Evolutionary conservation across 2,888 invertebrate genomes (phyloP).

Genomic region (Lithophane ornitopus): DNA sequence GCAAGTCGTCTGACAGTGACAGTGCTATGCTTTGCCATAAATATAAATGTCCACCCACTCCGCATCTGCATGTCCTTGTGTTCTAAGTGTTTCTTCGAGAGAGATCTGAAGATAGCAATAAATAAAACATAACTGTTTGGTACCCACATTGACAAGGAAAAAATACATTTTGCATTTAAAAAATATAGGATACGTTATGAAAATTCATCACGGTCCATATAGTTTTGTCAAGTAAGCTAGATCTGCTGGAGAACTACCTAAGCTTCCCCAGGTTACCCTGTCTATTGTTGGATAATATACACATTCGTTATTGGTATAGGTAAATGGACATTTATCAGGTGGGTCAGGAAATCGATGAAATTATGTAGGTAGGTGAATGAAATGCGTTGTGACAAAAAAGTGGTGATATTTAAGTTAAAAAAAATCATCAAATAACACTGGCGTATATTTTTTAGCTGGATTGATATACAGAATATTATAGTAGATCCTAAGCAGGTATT

Average conservation of each 20-base stretch:
- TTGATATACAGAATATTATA: constrained; percentile 1
- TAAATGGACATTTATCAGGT: background rate
- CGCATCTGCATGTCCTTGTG: constrained; percentile 3
- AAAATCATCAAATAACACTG: background rate
- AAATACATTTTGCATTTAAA: background rate
- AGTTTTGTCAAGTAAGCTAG: background rate
- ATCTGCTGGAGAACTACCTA: background rate
- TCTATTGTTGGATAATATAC: background rate
- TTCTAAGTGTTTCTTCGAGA: constrained; percentile 10
- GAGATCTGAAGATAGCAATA: background rate
- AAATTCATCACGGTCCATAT: background rate
- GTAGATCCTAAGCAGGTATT: background rate
- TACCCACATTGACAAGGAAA: background rate
- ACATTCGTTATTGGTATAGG: background rate
- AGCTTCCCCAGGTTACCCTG: background rate
- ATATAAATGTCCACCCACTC: constrained; percentile 10
- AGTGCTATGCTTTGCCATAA: constrained; percentile 3
- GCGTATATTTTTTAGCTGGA: background rate
- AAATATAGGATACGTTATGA: background rate
- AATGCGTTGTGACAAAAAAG: background rate
- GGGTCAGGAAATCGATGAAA: constrained; percentile 21
- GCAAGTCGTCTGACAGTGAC: background rate
- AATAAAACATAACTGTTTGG: constrained; percentile 1
- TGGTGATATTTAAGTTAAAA: background rate
- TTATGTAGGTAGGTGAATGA: constrained; percentile 25